A percentile compares a stretch with the other conserved stretches of the same genome.
Evolutionary conservation across 2,797 vertebrate genomes (phyloP).

Genomic region (Microhierax caerulescens): DNA sequence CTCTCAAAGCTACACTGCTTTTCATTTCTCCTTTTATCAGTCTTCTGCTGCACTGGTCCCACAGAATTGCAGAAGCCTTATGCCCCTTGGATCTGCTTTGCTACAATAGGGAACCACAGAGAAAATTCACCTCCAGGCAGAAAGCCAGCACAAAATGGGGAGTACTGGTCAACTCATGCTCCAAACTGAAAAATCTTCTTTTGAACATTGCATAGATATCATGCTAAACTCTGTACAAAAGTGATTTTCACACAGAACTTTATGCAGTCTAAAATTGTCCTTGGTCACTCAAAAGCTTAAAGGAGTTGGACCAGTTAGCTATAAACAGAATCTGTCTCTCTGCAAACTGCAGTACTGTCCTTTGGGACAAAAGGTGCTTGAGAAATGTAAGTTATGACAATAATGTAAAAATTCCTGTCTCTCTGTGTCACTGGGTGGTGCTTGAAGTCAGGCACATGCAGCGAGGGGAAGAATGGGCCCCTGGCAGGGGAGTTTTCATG

Average conservation of each 20-base stretch:
- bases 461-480: not conserved
- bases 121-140: not conserved
- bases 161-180: not conserved
- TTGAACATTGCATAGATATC: not conserved
- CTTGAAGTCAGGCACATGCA: not conserved
- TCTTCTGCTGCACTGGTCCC: not conserved
- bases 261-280: not conserved
- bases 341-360: not conserved
- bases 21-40: not conserved
- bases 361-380: slow-evolving; percentile 9
- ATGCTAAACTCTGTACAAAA: not conserved
- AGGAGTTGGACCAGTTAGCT: not conserved
- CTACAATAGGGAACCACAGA: not conserved
- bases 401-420: not conserved
- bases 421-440: not conserved
- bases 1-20: not conserved
- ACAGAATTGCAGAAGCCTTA: not conserved
- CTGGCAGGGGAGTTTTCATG: slow-evolving; percentile 16
- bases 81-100: rapidly evolving
- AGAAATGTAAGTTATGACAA: not conserved
- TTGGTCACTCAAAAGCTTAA: not conserved
- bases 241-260: not conserved
- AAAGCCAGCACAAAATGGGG: not conserved
- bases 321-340: not conserved
- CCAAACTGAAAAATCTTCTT: not conserved